Evolutionary conservation across 2,797 vertebrate species (phyloP).

Genomic region (Sebastes hopkinsi): DNA sequence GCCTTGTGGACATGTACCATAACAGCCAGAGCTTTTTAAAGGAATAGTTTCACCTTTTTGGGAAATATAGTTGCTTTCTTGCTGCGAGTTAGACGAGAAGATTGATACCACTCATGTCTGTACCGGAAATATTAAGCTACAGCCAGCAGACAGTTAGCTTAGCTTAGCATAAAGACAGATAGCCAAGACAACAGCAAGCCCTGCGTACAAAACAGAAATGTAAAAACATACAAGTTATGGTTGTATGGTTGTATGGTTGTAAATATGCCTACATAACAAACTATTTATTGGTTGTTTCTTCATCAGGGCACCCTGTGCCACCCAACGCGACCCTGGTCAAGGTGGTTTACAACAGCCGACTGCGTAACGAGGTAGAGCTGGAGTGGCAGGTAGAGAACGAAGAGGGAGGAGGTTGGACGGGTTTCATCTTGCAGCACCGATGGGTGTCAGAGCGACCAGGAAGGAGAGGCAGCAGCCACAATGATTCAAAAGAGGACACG

Average conservation of each 20-base stretch:
- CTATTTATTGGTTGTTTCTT: not conserved
- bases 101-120: not conserved
- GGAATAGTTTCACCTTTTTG: not conserved
- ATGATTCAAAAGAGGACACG: conserved; percentile 18
- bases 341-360: conserved; percentile 82
- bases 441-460: conserved; percentile 46
- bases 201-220: not conserved
- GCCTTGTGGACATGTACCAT: too few species aligned
- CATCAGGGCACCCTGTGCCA: conserved; percentile 87
- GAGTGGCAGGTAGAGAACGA: conserved; percentile 82
- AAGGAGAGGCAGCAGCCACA: conserved; percentile 30
- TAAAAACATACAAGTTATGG: not conserved
- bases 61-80: not conserved
- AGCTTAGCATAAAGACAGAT: not conserved
- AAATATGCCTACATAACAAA: not conserved
- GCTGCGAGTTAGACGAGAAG: not conserved
- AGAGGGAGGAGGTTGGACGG: conserved; percentile 79
- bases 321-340: conserved; percentile 89
- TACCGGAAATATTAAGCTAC: not conserved
- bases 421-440: conserved; percentile 87
- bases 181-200: not conserved
- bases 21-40: not conserved
- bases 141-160: not conserved
- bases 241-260: not conserved
- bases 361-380: conserved; percentile 87